phyloP scores from a whole-genome alignment of 1,140 invertebrate species.

The Hetaerina americana region DNA sequence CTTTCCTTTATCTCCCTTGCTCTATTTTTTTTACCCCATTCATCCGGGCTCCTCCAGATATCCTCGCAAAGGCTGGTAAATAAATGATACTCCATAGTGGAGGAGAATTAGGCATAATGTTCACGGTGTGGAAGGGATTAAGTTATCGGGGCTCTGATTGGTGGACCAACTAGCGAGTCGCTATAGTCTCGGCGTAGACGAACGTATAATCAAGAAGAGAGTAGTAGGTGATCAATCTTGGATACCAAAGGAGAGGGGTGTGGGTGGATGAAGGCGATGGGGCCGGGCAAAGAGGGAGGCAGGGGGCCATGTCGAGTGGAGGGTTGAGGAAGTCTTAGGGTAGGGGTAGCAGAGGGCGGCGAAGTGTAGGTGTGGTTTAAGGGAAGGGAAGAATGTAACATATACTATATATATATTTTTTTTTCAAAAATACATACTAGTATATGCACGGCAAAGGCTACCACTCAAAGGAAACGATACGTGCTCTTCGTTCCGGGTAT shows the following conservation, averaged over 20 bases:
- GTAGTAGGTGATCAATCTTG: not conserved
- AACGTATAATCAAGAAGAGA: not conserved
- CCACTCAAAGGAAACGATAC: not conserved
- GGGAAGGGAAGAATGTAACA: no score
- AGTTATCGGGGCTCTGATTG: not conserved
- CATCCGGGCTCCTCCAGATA: no score
- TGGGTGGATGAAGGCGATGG: not conserved
- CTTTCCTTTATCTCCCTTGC: no score
- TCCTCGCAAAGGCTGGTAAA: not conserved
- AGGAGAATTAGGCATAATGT: not conserved
- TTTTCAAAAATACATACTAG: no score
- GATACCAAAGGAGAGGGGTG: not conserved
- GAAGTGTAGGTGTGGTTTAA: not conserved
- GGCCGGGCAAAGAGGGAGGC: no score
- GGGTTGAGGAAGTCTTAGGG: not conserved
- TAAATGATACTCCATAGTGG: not conserved
- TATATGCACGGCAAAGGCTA: no score
- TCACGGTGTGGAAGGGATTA: not conserved
- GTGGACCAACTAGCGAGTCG: not conserved
- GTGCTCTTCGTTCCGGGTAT: not conserved
- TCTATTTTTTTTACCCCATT: no score
- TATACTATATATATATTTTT: no score
- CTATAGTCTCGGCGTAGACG: not conserved
- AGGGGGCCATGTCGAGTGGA: no score
- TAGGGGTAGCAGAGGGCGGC: not conserved